Base-by-base conservation (phyloP, 1,140 invertebrate genomes). In the Ips nitidus region DNA sequence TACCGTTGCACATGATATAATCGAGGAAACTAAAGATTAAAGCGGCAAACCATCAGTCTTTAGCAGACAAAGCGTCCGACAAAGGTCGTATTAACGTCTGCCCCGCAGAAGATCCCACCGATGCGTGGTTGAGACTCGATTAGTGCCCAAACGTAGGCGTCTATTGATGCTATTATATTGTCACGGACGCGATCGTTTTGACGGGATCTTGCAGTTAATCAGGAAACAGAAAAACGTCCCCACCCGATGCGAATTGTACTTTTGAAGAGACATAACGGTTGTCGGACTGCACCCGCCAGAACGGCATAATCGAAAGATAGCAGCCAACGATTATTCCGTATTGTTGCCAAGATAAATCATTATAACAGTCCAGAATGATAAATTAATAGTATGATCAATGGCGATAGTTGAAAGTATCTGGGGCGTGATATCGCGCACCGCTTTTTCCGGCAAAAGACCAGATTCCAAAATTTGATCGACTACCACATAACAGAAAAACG, bases 371-470 rank as follows among this genome's bases (percentile, higher is more conserved):
- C 45, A 6, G 7, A 50, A 50, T 56, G 53, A 6, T 36, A 56
- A 56, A 56, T 56, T 56, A 56, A 56, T 56, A 37, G 53, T 38
- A 22, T 56, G 53, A 37, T 56, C 39, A 56, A 56, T 37, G 53
- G 22, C 53, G 37, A 56, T 56, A 37, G 38, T 56, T 37, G 53
- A 56, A 56, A 36, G n/a, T 56, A 56, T 56, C 53, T 36, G 53
- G 53, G 53, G 7, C 36, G 38, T 56, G 53, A 56, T 56, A 56
- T 50, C 7, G 22, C 45, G 7, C 22, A 50, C 45, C 45, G 45
- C 45, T 22, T 50, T 50, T 50, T 50, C 45, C 45, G 45, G 45
- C 22, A 50, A 50, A 50, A 50, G 45, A 8, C 45, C 6, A 50
- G 45, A 50, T 50, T 50, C 22, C 45, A 8, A 8, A 50, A 22